Conservation (phyloP, 2,797 vertebrate genomes). For the Kryptopterus vitreolus region DNA sequence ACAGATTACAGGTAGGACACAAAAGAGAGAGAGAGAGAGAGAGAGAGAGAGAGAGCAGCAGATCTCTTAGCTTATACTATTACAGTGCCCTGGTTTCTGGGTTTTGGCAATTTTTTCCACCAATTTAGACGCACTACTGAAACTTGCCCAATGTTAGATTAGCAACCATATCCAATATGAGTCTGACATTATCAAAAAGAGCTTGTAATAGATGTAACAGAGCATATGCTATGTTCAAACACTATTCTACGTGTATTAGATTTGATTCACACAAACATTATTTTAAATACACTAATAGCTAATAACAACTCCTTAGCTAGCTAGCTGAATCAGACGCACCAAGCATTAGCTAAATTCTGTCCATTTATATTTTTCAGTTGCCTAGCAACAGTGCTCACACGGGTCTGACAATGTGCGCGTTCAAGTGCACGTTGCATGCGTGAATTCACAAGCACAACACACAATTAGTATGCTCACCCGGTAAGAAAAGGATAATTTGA, state of each 20-base stretch:
- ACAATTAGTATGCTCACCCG: not conserved
- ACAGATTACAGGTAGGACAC: constrained; percentile 13
- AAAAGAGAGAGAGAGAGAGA: constrained; percentile 13
- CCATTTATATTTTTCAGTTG: not conserved
- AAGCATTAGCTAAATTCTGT: not conserved
- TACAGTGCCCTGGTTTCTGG: not conserved
- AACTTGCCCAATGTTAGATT: not conserved
- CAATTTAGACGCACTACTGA: not conserved
- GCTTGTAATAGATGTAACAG: not conserved
- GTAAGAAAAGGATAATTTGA: not conserved
- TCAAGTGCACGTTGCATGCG: not conserved
- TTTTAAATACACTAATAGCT: not conserved
- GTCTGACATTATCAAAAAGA: not conserved
- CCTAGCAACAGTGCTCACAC: not conserved
- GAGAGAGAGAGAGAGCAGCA: not conserved
- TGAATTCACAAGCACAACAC: not conserved
- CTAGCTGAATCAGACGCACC: not conserved
- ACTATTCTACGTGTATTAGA: not conserved
- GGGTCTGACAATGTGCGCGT: not conserved
- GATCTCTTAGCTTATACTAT: constrained; percentile 8
- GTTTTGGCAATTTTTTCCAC: too few species aligned
- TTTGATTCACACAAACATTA: not conserved
- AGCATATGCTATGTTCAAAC: not conserved
- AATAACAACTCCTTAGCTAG: not conserved
- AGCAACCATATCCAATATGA: not conserved